A percentile compares a stretch with the other conserved stretches of the same genome.
These are phyloP conservation scores for Myripristis murdjan DNA, from an alignment of 2,797 vertebrate species.

Conservation along the genomic window DNA sequence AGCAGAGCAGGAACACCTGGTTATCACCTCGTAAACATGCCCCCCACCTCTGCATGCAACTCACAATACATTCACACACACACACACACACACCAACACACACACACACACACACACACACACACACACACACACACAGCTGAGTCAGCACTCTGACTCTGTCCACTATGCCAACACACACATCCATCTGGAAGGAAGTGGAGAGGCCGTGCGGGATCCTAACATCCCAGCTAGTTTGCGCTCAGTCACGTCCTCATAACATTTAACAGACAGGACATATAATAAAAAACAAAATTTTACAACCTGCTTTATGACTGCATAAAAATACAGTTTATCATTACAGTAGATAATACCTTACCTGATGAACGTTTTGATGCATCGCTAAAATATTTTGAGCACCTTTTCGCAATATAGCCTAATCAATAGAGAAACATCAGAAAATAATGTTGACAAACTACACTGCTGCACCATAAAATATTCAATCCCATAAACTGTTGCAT, in stretches of 20 bases:
- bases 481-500: no score
- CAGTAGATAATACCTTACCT: no score
- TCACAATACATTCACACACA: constrained; percentile 29
- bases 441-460: no score
- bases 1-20: constrained; percentile 65
- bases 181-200: constrained; percentile 81
- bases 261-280: neutral
- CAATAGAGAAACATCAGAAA: no score
- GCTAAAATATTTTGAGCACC: no score
- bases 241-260: constrained; percentile 3
- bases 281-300: no score
- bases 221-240: constrained; percentile 31
- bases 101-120: constrained; percentile 22
- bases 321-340: no score
- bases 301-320: no score
- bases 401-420: no score
- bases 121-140: constrained; percentile 34
- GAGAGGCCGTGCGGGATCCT: constrained; percentile 52
- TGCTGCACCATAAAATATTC: no score
- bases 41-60: neutral
- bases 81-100: no score
- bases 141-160: constrained; percentile 61
- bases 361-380: no score
- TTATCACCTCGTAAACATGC: constrained; percentile 61
- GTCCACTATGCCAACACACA: constrained; percentile 63